A percentile compares a stretch with the other conserved stretches of the same genome.
Conservation (phyloP, 2,888 invertebrate species). For the Dynastes maya region DNA sequence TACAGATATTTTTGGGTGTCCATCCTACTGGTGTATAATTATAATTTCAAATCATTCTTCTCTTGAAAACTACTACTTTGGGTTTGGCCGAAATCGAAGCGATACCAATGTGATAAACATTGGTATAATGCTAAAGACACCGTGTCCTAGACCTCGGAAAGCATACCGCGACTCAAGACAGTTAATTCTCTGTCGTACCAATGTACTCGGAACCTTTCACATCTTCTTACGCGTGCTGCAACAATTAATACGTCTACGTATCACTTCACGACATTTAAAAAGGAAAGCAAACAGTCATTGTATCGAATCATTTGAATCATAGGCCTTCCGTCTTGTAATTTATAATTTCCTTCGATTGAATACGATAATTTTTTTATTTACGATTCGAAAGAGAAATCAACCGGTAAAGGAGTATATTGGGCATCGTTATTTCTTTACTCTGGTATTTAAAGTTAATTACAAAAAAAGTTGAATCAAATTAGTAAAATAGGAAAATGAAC, state of each 20-base stretch:
- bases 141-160: conserved; percentile 52
- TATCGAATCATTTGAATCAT: not conserved
- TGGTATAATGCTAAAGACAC: conserved; percentile 43
- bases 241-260: not conserved
- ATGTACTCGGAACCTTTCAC: conserved; percentile 49
- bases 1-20: too few species aligned
- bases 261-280: conserved; percentile 10
- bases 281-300: conserved; percentile 44
- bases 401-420: not conserved
- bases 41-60: too few species aligned
- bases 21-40: too few species aligned
- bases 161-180: conserved; percentile 35
- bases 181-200: conserved; percentile 34
- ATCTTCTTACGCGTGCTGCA: conserved; percentile 40
- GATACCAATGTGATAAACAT: not conserved
- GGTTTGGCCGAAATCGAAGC: too few species aligned
- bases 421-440: not conserved
- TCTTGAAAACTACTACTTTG: too few species aligned
- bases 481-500: too few species aligned
- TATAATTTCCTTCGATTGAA: not conserved
- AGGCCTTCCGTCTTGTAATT: not conserved
- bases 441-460: conserved; percentile 1
- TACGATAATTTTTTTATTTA: not conserved
- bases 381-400: conserved; percentile 39
- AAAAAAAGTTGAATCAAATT: not conserved